Evolutionary conservation across 2,888 invertebrate species (phyloP).

Genomic region (Chironomus riparius): DNA sequence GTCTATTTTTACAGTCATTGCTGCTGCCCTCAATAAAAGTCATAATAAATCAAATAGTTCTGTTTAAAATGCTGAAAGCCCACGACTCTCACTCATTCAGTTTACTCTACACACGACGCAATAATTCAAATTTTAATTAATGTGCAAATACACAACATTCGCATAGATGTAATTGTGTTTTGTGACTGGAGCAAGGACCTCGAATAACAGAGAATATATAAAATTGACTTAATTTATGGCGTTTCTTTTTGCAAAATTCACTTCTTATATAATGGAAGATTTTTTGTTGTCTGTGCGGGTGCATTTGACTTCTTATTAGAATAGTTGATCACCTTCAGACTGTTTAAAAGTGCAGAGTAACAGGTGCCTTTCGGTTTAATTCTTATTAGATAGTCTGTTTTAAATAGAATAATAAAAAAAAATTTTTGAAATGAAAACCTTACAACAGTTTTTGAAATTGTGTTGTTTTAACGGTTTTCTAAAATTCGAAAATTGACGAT

Average conservation of each 20-base stretch:
- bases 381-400: neutral
- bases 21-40: neutral
- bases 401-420: no score
- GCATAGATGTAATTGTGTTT: neutral
- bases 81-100: neutral
- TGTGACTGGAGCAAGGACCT: conserved; percentile 16
- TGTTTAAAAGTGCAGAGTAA: neutral
- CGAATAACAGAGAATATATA: neutral
- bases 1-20: neutral
- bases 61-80: neutral
- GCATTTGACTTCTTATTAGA: neutral
- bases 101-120: neutral
- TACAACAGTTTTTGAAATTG: no score
- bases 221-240: neutral
- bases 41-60: conserved; percentile 18
- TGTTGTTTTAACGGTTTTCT: no score
- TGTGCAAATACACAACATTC: neutral
- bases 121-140: conserved; percentile 24
- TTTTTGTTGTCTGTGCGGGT: neutral
- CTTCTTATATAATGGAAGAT: neutral
- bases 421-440: no score
- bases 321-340: neutral
- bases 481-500: no score
- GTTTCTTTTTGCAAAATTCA: neutral
- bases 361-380: neutral